A percentile compares a stretch with the other conserved stretches of the same genome.
These are phyloP conservation scores for Lophius piscatorius DNA, from an alignment of 2,113 vertebrate species.

Conservation along the genomic window DNA sequence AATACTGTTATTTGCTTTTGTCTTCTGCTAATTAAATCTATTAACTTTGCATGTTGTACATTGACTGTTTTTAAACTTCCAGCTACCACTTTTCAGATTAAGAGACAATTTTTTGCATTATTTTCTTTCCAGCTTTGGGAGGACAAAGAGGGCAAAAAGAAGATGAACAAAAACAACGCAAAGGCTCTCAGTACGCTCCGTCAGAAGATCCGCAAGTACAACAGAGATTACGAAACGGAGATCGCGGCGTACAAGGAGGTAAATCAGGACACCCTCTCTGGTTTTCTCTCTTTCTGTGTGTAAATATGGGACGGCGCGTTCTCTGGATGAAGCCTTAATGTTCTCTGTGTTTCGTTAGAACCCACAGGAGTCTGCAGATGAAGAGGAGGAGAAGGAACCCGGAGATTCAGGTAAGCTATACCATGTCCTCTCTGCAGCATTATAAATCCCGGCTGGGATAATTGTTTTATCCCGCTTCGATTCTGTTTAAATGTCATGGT, in stretches of 20 bases:
- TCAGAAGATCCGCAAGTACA: slow-evolving; percentile 94
- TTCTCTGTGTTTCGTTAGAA: slow-evolving; percentile 75
- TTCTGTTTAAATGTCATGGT: no score
- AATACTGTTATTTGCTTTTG: no score
- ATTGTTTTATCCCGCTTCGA: no score
- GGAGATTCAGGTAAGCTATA: slow-evolving; percentile 86
- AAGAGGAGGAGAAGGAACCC: slow-evolving; percentile 88
- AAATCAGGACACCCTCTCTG: neutral
- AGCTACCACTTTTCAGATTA: neutral
- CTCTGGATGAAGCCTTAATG: neutral
- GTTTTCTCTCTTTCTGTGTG: neutral
- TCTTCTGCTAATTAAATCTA: no score
- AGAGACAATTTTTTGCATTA: neutral
- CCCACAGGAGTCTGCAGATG: slow-evolving; percentile 89
- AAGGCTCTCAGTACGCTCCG: slow-evolving; percentile 90
- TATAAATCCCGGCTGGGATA: no score
- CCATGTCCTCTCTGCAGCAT: no score
- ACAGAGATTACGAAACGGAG: slow-evolving; percentile 88
- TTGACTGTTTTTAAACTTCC: no score
- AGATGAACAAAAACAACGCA: slow-evolving; percentile 95
- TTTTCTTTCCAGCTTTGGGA: slow-evolving; percentile 86
- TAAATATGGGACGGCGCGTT: neutral
- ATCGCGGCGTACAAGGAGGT: slow-evolving; percentile 89
- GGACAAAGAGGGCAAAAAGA: slow-evolving; percentile 93
- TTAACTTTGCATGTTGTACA: no score